Evolutionary conservation across 2,888 invertebrate genomes (phyloP), one percentile per base, ranked within the genome.

Genomic region (Argyresthia albistria): DNA sequence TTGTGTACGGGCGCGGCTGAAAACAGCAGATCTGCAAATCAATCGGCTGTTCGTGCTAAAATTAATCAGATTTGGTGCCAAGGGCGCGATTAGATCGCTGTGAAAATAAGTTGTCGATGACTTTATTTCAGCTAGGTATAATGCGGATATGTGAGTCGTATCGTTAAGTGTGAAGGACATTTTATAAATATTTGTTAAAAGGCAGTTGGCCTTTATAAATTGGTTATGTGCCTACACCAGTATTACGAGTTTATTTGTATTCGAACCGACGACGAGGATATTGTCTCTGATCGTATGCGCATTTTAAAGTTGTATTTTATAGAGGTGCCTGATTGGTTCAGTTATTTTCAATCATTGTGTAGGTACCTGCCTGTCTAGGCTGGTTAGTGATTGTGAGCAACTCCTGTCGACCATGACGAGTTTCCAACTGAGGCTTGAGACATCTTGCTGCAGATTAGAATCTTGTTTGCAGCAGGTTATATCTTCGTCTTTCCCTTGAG

Each of bases 341-440:
- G 9, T 11, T 42, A 12, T 42, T 42, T 42, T 42, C 12, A 42
- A 15, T 43, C 43, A 25, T n/a, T n/a, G n/a, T n/a, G 16, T 42
- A 16, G 39, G 42, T 42, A 35, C 46, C 25, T 25, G 6, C 25
- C 25, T 25, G 6, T 6, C 25, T 25, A 2, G 35, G 47, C 12
- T 8, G 8, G 6, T 12, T 39, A 37, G 36, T 51, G 51, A 39
- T 43, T 45, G 49, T 35, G 50, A 51, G 50, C 12, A 42, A 52
- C 45, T 35, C n/a, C 52, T 36, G 36, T 10, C 35, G 54, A 45
- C 54, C 49, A 8, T 54, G 52, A 54, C 54, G 35, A 14, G 54
- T 46, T 51, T 54, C 25, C 25, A 25, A 25, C 25, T 4, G 25
- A 25, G 25, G 2, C 25, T 25, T 25, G 25, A 25, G 25, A 2